A percentile compares a stretch with the other conserved stretches of the same genome.
Conservation (phyloP, 2,113 vertebrate genomes). For the Ovis aries region DNA sequence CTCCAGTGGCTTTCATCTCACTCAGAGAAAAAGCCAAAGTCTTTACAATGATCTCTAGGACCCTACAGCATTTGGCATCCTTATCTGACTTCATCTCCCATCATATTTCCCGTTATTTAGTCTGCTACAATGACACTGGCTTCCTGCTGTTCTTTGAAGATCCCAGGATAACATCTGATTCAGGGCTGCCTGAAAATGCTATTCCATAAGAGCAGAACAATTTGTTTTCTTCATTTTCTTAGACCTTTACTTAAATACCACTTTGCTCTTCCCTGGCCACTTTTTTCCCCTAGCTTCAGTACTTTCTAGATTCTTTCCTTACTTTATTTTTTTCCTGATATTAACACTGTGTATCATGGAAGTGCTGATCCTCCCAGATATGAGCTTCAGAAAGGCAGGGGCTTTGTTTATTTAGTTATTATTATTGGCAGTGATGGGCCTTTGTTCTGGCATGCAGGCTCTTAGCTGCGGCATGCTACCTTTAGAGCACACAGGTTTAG, state of each 20-base stretch:
- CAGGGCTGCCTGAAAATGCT: not conserved
- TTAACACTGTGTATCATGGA: not conserved
- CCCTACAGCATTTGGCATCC: not conserved
- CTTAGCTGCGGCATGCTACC: not conserved
- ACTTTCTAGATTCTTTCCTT: not conserved
- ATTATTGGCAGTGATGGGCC: not conserved
- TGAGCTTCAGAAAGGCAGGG: not conserved
- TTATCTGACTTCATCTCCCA: not conserved
- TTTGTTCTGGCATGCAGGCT: not conserved
- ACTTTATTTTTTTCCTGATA: not conserved
- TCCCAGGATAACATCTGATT: not conserved
- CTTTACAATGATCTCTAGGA: not conserved
- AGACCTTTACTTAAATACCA: not conserved
- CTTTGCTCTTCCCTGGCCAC: not conserved
- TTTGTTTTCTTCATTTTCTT: not conserved
- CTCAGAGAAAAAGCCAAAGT: not conserved
- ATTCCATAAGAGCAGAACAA: not conserved
- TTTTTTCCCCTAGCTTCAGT: not conserved
- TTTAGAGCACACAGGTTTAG: not conserved
- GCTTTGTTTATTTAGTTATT: not conserved
- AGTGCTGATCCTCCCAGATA: not conserved
- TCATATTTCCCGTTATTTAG: not conserved
- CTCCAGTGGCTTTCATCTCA: not conserved
- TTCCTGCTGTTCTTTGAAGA: not conserved
- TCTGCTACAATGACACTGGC: not conserved